Conservation (phyloP, 2,888 invertebrate genomes). For the Archips crataeganus region DNA sequence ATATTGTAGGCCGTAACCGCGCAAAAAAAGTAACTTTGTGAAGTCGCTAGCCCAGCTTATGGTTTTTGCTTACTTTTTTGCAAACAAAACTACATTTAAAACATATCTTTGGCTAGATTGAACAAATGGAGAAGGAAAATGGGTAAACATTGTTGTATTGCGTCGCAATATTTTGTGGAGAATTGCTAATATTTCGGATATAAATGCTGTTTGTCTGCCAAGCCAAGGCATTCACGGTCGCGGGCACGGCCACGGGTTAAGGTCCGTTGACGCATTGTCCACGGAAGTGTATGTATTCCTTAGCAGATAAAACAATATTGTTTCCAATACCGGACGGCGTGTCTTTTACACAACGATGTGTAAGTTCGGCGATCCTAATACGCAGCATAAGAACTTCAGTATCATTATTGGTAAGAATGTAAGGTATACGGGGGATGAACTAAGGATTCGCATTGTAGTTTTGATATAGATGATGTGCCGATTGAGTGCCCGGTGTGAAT, state of each 20-base stretch:
- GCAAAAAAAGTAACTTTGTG: conserved; percentile 21
- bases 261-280: conserved; percentile 63
- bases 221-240: conserved; percentile 48
- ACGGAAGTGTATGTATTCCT: conserved; percentile 52
- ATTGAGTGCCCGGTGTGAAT: not conserved
- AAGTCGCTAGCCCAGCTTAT: conserved; percentile 2
- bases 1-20: conserved; percentile 6
- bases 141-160: not conserved
- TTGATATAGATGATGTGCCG: not conserved
- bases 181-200: conserved; percentile 4
- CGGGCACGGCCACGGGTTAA: conserved; percentile 57
- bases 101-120: not conserved
- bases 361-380: not conserved
- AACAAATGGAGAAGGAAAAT: not conserved
- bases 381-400: not conserved
- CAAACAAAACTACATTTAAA: not conserved
- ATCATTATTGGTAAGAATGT: not conserved
- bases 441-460: not conserved
- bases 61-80: conserved; percentile 2
- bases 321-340: conserved; percentile 37
- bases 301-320: conserved; percentile 21
- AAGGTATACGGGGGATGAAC: not conserved
- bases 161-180: conserved; percentile 10
- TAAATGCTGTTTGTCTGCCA: conserved; percentile 13
- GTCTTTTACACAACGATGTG: conserved; percentile 9